Base-by-base conservation (phyloP, 1,140 invertebrate genomes). In the Cyclargus thomasi region DNA sequence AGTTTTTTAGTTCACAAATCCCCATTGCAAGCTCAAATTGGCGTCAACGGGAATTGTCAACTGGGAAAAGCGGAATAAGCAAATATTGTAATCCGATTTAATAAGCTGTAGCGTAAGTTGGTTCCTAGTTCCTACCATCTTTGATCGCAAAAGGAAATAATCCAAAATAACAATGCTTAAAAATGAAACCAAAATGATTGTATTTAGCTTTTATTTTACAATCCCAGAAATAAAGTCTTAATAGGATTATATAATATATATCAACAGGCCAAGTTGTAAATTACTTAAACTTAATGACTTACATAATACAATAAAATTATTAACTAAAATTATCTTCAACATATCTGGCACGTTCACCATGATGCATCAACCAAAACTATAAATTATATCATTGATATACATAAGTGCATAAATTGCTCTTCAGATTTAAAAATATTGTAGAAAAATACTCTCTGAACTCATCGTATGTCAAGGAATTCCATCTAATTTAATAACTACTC, bases 261-360 rank as follows among this genome's bases (percentile, higher is more conserved):
- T 90, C 85, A 90, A 90, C 87, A 90, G 87, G 81, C 85, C 87
- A 88, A 90, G 85, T 90, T 88, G 87, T 90, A 90, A 90, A 90
- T 88, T 87, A 90, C 85, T 90, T 90, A 90, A 88, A 88, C 87
- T 90, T 90, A 90, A 88, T 90, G 85, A 90, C 87, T 90, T 90
- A 88, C 86, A 90, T 75, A 88, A 87, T 88, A 88, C 79, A 88
- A 90, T 90, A 90, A 90, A 88, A 87, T 88, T 90, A 90, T 86
- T 87, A 90, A 90, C 87, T 90, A 88, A 90, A 90, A 87, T 83
- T 86, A 75, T 88, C 81, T 85, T 86, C 84, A 90, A 87, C 85
- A 88, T 85, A 85, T 88, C 85, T 86, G 87, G 87, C 87, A 86
- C 87, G 74, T 85, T 79, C 79, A 84, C 81, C 81, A 84, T 79